Conservation (phyloP, 1,140 invertebrate species). For the Zaprionus kolodkinae region DNA sequence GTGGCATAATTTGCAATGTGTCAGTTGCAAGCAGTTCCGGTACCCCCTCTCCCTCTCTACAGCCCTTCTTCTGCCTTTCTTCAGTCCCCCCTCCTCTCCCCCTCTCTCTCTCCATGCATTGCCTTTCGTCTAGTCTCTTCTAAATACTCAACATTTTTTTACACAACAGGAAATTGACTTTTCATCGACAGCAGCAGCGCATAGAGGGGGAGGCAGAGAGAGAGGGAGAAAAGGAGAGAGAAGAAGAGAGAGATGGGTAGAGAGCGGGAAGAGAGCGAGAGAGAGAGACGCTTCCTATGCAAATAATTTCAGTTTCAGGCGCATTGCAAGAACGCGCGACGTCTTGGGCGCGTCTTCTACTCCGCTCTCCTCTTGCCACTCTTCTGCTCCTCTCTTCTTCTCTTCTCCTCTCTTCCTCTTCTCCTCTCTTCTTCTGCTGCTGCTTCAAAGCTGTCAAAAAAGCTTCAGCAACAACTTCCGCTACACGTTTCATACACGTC, state of each 20-base stretch:
- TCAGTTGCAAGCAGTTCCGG: conserved; percentile 64
- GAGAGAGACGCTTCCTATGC: conserved; percentile 57
- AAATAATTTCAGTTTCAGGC: conserved; percentile 71
- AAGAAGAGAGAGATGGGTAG: neutral
- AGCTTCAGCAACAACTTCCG: conserved; percentile 79
- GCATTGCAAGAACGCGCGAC: conserved; percentile 37
- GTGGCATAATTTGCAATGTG: conserved; percentile 66
- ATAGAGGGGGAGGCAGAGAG: conserved; percentile 9
- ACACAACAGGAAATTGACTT: conserved; percentile 79
- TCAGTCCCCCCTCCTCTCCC: neutral
- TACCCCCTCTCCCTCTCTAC: neutral
- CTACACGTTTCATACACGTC: conserved; percentile 45
- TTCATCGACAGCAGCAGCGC: conserved; percentile 63
- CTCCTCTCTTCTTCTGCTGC: conserved; percentile 17
- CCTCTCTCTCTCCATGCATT: neutral
- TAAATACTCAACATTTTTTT: conserved; percentile 65
- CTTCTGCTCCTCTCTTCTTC: neutral
- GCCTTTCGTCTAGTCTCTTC: conserved; percentile 23
- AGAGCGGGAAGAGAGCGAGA: neutral
- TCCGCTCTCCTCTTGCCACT: conserved; percentile 21
- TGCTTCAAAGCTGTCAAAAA: conserved; percentile 70
- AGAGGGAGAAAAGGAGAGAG: neutral
- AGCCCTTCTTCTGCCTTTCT: neutral
- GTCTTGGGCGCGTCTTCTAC: neutral
- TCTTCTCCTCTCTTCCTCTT: conserved; percentile 17